These are phyloP conservation scores for Uria lomvia DNA, from an alignment of 2,113 vertebrate species.

Conservation along the genomic window DNA sequence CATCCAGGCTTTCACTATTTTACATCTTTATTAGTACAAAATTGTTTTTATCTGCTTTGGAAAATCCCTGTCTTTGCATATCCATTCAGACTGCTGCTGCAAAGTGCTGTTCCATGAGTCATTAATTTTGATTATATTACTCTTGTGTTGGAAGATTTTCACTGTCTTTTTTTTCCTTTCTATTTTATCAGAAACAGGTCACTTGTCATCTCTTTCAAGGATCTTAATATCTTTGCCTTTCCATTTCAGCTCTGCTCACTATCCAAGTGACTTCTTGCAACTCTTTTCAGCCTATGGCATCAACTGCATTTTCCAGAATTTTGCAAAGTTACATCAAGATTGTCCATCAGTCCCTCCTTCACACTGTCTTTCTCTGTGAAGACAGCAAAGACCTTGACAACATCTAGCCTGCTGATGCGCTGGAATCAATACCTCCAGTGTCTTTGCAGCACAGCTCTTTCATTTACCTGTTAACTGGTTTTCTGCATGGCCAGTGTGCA, in stretches of 20 bases:
- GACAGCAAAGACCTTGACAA: background rate
- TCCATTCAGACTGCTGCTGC: background rate
- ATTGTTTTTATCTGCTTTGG: background rate
- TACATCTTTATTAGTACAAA: background rate
- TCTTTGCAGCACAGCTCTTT: background rate
- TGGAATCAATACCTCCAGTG: background rate
- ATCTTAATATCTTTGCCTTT: background rate
- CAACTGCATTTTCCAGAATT: background rate
- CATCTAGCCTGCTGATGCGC: background rate
- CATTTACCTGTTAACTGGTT: background rate
- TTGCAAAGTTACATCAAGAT: background rate
- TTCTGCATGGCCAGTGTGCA: background rate
- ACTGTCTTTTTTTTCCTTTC: background rate
- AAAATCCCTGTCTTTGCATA: background rate
- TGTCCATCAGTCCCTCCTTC: background rate
- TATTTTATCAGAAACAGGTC: background rate
- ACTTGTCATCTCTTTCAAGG: background rate
- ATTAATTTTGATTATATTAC: slow-evolving; percentile 7
- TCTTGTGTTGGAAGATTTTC: background rate
- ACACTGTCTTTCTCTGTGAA: background rate
- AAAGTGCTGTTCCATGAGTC: background rate
- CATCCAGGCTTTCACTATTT: background rate
- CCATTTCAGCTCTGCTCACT: background rate
- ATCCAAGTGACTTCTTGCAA: background rate
- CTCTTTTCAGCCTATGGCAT: background rate